Conservation (phyloP, 2,888 invertebrate genomes). For the Lithophane leautieri region DNA sequence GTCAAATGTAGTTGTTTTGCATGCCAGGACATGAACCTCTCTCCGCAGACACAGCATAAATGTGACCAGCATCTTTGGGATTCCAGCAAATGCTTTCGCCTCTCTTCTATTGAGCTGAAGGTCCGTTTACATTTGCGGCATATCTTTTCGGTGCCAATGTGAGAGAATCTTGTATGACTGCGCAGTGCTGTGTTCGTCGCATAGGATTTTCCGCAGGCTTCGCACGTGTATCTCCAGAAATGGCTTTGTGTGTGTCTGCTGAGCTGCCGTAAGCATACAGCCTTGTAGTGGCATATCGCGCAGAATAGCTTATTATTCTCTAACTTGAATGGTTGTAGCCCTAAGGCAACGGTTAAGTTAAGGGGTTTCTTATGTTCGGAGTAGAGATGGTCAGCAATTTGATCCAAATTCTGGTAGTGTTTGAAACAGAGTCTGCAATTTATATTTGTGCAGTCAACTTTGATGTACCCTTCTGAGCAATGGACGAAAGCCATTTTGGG, state of each 20-base stretch:
- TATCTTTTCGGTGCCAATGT: slow-evolving; percentile 77
- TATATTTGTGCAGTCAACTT: slow-evolving; percentile 83
- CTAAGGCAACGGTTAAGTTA: slow-evolving; percentile 74
- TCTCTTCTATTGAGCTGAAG: slow-evolving; percentile 77
- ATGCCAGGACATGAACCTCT: slow-evolving; percentile 80
- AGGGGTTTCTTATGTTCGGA: slow-evolving; percentile 76
- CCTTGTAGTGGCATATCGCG: slow-evolving; percentile 79
- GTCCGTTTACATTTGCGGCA: slow-evolving; percentile 83
- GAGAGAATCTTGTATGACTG: slow-evolving; percentile 80
- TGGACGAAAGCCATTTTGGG: slow-evolving; percentile 81
- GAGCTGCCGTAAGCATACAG: slow-evolving; percentile 78
- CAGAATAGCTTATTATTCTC: slow-evolving; percentile 78
- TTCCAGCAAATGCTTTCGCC: slow-evolving; percentile 76
- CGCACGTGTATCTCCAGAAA: slow-evolving; percentile 83
- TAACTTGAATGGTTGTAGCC: slow-evolving; percentile 82
- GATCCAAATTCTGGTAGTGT: slow-evolving; percentile 72
- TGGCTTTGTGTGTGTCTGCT: slow-evolving; percentile 84
- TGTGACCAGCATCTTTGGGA: slow-evolving; percentile 82
- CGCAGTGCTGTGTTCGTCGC: slow-evolving; percentile 80
- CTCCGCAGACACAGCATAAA: slow-evolving; percentile 80
- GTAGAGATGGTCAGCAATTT: slow-evolving; percentile 79
- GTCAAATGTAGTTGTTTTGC: slow-evolving; percentile 79
- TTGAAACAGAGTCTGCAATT: slow-evolving; percentile 80
- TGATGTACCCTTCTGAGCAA: slow-evolving; percentile 81
- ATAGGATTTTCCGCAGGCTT: slow-evolving; percentile 85